Percentiles rank a stretch among this genome's conserved stretches.
phyloP scores from a whole-genome alignment of 2,797 vertebrate species.

The Malurus splendens region DNA sequence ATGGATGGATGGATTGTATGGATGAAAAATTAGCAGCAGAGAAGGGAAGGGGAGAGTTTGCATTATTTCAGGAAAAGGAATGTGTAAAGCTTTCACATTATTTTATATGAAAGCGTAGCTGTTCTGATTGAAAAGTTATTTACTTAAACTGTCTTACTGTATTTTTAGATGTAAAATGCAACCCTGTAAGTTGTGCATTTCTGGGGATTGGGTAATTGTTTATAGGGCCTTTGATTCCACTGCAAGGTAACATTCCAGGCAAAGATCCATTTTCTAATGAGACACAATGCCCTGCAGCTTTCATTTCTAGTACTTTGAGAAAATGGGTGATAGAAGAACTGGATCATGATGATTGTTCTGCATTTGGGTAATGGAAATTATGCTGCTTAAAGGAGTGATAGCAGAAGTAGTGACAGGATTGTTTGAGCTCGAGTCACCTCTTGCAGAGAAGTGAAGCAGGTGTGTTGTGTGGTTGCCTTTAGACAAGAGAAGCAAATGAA shows the following conservation, averaged over 20 bases:
- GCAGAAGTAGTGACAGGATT: background rate
- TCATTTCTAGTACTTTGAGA: background rate
- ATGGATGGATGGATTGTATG: too few relatives aligned
- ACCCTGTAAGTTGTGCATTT: background rate
- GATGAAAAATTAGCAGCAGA: background rate
- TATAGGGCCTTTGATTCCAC: background rate
- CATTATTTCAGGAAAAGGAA: background rate
- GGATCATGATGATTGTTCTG: background rate
- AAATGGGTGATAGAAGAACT: background rate
- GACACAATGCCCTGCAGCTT: accelerated
- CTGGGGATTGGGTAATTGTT: background rate
- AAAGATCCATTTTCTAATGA: background rate
- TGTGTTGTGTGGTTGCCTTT: background rate
- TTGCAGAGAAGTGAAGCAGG: background rate
- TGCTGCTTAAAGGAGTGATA: background rate
- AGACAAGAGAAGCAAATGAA: background rate
- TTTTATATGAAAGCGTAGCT: background rate
- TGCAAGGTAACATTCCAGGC: background rate
- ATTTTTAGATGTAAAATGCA: background rate
- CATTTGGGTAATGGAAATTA: background rate
- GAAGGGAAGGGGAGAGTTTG: background rate
- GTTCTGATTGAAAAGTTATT: background rate
- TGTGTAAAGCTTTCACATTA: accelerated
- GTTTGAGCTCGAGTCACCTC: background rate
- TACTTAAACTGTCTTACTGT: background rate